Percentiles rank a stretch among this genome's conserved stretches.
Evolutionary conservation across 2,888 invertebrate genomes (phyloP).

Genomic region (Acronicta alni): DNA sequence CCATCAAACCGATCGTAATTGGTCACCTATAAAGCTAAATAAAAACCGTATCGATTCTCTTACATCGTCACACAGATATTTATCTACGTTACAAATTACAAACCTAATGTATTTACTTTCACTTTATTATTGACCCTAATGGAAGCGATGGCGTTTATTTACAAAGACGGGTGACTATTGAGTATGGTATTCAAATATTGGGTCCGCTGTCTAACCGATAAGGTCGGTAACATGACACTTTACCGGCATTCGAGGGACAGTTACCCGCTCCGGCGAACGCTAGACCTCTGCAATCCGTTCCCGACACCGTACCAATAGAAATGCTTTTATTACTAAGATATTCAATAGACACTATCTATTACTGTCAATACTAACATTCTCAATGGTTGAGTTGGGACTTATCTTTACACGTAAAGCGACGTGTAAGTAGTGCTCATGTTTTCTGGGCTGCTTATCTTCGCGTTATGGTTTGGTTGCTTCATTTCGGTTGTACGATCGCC

Average conservation of each 20-base stretch:
- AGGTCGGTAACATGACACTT: slow-evolving; percentile 74
- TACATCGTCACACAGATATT: slow-evolving; percentile 51
- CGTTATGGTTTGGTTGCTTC: slow-evolving; percentile 44
- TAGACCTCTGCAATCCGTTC: slow-evolving; percentile 49
- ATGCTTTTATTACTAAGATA: slow-evolving; percentile 64
- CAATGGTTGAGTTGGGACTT: slow-evolving; percentile 61
- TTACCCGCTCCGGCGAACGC: slow-evolving; percentile 20
- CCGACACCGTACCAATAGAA: slow-evolving; percentile 53
- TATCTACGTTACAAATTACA: slow-evolving; percentile 60
- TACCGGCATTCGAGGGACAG: slow-evolving; percentile 64
- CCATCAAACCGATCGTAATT: slow-evolving; percentile 42
- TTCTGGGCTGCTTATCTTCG: slow-evolving; percentile 46
- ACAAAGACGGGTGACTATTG: slow-evolving; percentile 67
- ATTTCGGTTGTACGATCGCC: slow-evolving; percentile 31
- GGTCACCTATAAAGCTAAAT: slow-evolving; percentile 34
- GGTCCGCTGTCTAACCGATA: slow-evolving; percentile 72
- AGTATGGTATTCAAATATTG: slow-evolving; percentile 76
- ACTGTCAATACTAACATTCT: slow-evolving; percentile 66
- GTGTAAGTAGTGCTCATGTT: slow-evolving; percentile 54
- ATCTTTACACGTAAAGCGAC: slow-evolving; percentile 67
- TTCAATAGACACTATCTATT: slow-evolving; percentile 65
- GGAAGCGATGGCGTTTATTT: slow-evolving; percentile 61
- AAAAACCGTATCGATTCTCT: slow-evolving; percentile 48
- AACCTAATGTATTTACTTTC: slow-evolving; percentile 63
- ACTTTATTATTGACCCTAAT: slow-evolving; percentile 64